Percentiles rank a stretch among this genome's conserved stretches.
Evolutionary conservation across 2,797 vertebrate genomes (phyloP).

Genomic region (Molossus alvarezi): DNA sequence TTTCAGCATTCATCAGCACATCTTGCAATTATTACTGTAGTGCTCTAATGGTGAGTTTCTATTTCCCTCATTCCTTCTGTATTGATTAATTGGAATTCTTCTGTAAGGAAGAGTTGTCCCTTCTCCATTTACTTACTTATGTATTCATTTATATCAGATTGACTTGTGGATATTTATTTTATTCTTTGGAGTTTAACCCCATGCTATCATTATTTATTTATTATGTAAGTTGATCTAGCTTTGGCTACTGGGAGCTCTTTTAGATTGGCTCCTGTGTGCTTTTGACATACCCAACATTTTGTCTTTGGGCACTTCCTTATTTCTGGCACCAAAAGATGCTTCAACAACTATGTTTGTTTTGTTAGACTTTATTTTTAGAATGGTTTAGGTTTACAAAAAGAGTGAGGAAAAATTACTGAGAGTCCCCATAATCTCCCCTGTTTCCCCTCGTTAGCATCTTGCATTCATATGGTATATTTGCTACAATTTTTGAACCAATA

Average conservation of each 20-base stretch:
- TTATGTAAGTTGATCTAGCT: neutral
- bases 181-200: neutral
- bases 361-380: neutral
- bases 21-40: neutral
- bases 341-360: neutral
- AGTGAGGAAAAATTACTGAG: neutral
- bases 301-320: neutral
- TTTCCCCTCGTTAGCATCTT: neutral
- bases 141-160: neutral
- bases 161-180: conserved; percentile 33
- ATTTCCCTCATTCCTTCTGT: neutral
- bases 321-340: conserved; percentile 9
- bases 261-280: neutral
- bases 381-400: conserved; percentile 19
- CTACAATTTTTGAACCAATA: neutral
- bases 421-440: neutral
- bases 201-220: neutral
- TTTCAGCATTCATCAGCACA: neutral
- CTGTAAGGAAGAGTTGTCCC: neutral
- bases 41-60: neutral
- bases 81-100: conserved; percentile 24
- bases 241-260: neutral
- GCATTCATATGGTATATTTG: neutral
- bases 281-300: neutral
- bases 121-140: neutral